Evolutionary conservation across 2,888 invertebrate genomes (phyloP), one percentile per base, ranked within the genome.

Genomic region (Hoplodrina blanda): DNA sequence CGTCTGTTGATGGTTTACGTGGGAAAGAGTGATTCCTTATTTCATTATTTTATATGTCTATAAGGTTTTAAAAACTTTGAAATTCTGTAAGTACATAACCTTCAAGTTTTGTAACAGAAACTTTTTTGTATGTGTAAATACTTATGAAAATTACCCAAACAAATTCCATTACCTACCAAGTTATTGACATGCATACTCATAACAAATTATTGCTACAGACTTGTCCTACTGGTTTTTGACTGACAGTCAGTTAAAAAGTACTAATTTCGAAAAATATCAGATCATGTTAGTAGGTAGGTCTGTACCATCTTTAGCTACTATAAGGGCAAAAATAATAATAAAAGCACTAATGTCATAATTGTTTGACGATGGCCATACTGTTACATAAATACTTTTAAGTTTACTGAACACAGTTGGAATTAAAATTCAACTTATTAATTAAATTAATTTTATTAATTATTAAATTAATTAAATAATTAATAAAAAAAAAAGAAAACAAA

Each of bases 1-100:
- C 81, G 77, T 82, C 67, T 74, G 69, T 85, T 78, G 65, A 67
- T 78, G 76, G 55, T 68, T 49, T 70, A 65, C 56, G 53, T 66
- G 33, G 41, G 55, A 73, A 73, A 65, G 46, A 15, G 15, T 25
- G 25, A 71, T 33, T 61, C 20, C 54, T 1, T 33, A 50, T 19
- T 52, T 59, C 2, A 59, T 54, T 41, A 30, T 44, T 37, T 10
- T 20, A 33, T 61, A 25, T 53, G 33, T 41, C 8, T 2, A n/a
- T 30, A 5, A 4, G 37, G 17, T 53, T 76, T 37, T 15, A 46
- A 5, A 56, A 70, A 64, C 44, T 69, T 76, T 25, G 8, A 2
- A 46, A 59, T 46, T 2, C 11, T 0, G 19, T 56, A 20, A 46
- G 17, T 46, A 46, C 20, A 15, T 62, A 57, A 74, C 46, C 61